Evolutionary conservation across 2,113 vertebrate genomes (phyloP), one percentile per base, ranked within the genome.

Genomic region (Antigone vipio): DNA sequence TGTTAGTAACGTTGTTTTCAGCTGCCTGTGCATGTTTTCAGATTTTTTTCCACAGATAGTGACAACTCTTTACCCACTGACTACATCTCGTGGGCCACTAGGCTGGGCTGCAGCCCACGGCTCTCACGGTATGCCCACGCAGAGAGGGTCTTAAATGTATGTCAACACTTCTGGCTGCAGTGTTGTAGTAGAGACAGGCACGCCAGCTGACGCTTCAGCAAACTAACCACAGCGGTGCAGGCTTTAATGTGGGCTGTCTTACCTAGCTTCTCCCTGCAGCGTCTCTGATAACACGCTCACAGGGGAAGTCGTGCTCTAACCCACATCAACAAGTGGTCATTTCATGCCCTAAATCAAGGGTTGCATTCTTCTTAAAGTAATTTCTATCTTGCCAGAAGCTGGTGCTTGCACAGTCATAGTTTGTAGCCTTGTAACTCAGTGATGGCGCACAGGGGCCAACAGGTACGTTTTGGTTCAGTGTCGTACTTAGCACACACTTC

Each of bases 1-100:
- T 12, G 23, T 59, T 79, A 64, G 80, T 8, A 15, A 68, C n/a
- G 74, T 53, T 91, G 55, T 78, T 91, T 89, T 75, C 27, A 44
- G 24, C 53, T 42, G 8, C n/a, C 24, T 86, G 32, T 55, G 32
- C 8, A 1, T 8, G 17, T 67, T 76, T 50, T 85, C 86, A 89
- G 92, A 59, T 88, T 53, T 69, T 76, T 92, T 93, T 67, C 91
- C 86, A 15, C 44, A 72, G 73, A 87, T 89, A 92, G 53, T 64
- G 53, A 27, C 21, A 11, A 15, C 10, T 49, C 34, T 75, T 30
- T 89, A 68, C 62, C 66, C 5, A 1, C 69, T 56, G 35, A 56
- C 44, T 68, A 30, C 21, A 23, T 32, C 35, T 45, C 1, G 30
- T 8, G 59, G 67, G 40, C 22, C 1, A 5, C 50, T 4, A 23